Conservation (phyloP, 2,797 vertebrate genomes). For the Bradypus variegatus region DNA sequence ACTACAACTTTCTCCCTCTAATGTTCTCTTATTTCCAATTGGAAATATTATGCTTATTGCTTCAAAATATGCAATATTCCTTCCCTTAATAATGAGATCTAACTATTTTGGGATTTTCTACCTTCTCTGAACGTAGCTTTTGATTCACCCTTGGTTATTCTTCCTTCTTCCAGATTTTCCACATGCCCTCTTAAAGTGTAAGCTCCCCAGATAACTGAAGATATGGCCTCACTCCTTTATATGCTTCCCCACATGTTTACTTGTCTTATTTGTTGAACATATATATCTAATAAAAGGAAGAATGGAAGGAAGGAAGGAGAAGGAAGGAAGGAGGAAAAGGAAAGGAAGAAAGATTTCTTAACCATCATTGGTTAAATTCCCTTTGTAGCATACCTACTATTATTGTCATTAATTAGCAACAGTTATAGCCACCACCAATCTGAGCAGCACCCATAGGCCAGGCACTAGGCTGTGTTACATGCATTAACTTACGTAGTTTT, state of each 20-base stretch:
- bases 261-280: background rate
- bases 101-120: constrained; percentile 37
- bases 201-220: background rate
- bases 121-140: constrained; percentile 33
- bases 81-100: constrained; percentile 28
- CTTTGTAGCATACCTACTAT: background rate
- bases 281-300: background rate
- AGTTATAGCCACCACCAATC: background rate
- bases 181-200: background rate
- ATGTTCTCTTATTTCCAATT: background rate
- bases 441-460: background rate
- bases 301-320: background rate
- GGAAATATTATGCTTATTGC: constrained; percentile 37
- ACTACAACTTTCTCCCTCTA: background rate
- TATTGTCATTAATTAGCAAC: background rate
- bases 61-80: constrained; percentile 28
- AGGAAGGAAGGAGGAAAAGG: background rate
- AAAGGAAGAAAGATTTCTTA: background rate
- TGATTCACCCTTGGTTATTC: constrained; percentile 1
- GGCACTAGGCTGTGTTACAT: background rate
- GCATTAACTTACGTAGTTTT: background rate
- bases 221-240: background rate
- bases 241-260: background rate
- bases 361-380: background rate
- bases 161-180: background rate